These are phyloP conservation scores for Galerucella pusilla DNA, from an alignment of 2,888 invertebrate genomes.

Conservation along the genomic window DNA sequence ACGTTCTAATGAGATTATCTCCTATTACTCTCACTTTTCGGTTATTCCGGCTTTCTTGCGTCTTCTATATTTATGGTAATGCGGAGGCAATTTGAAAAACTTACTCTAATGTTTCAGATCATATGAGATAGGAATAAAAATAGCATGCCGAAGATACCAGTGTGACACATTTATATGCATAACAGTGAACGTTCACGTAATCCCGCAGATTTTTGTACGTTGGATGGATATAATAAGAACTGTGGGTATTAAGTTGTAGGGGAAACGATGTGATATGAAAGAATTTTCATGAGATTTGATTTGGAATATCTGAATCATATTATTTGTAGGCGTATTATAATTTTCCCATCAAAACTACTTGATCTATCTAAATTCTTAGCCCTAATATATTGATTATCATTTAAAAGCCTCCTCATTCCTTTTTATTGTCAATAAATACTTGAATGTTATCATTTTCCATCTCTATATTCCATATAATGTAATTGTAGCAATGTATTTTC, in stretches of 20 bases:
- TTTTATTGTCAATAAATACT: no score
- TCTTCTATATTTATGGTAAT: conserved; percentile 41
- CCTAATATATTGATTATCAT: no score
- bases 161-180: conserved; percentile 38
- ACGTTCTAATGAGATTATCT: conserved; percentile 20
- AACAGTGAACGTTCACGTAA: conserved; percentile 19
- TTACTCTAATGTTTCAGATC: conserved; percentile 23
- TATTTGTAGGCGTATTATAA: no score
- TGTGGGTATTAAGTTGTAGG: neutral
- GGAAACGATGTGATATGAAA: neutral
- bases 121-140: conserved; percentile 41
- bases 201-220: conserved; percentile 13
- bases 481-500: no score
- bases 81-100: conserved; percentile 32
- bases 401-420: no score
- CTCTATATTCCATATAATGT: no score
- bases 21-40: conserved; percentile 16
- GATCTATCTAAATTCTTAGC: no score
- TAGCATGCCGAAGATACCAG: conserved; percentile 34
- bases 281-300: no score
- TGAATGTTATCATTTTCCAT: no score
- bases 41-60: conserved; percentile 22
- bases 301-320: no score
- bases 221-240: neutral
- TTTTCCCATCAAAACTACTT: no score